These are phyloP conservation scores for Musca domestica DNA, from an alignment of 1,140 invertebrate genomes.

Conservation along the genomic window DNA sequence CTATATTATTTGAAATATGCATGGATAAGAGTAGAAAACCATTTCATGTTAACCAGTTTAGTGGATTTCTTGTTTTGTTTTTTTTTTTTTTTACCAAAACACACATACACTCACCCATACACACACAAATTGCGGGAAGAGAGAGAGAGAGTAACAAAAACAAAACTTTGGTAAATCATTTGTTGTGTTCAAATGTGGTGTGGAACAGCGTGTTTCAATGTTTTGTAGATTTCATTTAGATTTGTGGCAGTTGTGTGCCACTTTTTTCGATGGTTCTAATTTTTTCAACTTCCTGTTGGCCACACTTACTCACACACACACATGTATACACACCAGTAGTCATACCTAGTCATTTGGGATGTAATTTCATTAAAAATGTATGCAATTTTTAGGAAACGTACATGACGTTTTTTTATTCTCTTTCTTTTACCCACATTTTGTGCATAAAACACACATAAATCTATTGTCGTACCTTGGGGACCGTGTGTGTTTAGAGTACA, in stretches of 20 bases:
- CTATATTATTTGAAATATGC: too few relatives aligned
- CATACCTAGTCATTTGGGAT: slow-evolving; percentile 22
- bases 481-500: neutral
- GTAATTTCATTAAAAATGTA: slow-evolving; percentile 29
- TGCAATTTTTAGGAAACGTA: slow-evolving; percentile 21
- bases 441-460: slow-evolving; percentile 22
- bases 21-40: too few relatives aligned
- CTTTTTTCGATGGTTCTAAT: too few relatives aligned
- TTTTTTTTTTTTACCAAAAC: too few relatives aligned
- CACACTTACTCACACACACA: too few relatives aligned
- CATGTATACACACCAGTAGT: too few relatives aligned
- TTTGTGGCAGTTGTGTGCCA: slow-evolving; percentile 10
- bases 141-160: too few relatives aligned
- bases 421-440: slow-evolving; percentile 5
- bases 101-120: too few relatives aligned
- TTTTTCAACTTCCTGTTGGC: slow-evolving; percentile 10
- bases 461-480: slow-evolving; percentile 20
- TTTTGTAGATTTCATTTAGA: slow-evolving; percentile 19
- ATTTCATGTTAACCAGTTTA: too few relatives aligned
- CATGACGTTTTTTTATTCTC: neutral
- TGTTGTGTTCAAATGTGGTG: neutral
- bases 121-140: too few relatives aligned
- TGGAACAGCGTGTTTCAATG: neutral
- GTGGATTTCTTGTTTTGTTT: too few relatives aligned
- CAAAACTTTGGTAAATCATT: slow-evolving; percentile 19